Base-by-base conservation (phyloP, 2,888 invertebrate species). In the Gymnocheta viridis region DNA sequence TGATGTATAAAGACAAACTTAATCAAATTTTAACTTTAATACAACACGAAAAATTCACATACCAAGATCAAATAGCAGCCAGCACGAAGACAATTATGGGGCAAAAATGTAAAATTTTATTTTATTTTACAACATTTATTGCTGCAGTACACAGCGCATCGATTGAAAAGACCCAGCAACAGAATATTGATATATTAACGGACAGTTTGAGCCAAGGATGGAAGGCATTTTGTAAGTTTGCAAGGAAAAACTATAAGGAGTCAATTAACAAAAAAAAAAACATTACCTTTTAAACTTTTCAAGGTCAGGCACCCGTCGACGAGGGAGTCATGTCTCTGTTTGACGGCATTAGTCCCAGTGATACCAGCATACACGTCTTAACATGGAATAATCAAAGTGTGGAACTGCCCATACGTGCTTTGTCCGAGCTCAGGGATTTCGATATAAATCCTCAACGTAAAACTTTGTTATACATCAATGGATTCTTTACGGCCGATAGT, bases 301-400 rank as follows among this genome's bases (percentile, higher is more conserved):
- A 47, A 91, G 91, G 91, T 81, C 88, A 89, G 66, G 87, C 91
- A 0, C 89, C 90, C 0, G 89, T 91, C 1, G 89, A 91, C 54
- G 91, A 91, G 86, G 89, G 89, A 22, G 89, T 91, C 9, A 90
- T 91, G 87, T 82, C 89, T 0, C 83, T 91, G 10, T 90, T 87
- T 54, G 87, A 87, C 24, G 91, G 91, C 85, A 89, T 87, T 41
- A 89, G 87, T 86, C 91, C 91, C 73, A 89, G 91, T 62, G 91
- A 91, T 77, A 89, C 89, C 9, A 87, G 82, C 0, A 69, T 91
- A 0, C 87, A 89, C 67, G 87, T 91, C 3, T 83, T 91, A 82
- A 90, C 90, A 3, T 64, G 87, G 4, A 91, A 88, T 54, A 91
- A 91, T 77, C 90, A 88, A 38, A 89, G 88, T 32, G 84, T 91